Evolutionary conservation across 2,797 vertebrate genomes (phyloP).

Genomic region (Sphaeramia orbicularis): DNA sequence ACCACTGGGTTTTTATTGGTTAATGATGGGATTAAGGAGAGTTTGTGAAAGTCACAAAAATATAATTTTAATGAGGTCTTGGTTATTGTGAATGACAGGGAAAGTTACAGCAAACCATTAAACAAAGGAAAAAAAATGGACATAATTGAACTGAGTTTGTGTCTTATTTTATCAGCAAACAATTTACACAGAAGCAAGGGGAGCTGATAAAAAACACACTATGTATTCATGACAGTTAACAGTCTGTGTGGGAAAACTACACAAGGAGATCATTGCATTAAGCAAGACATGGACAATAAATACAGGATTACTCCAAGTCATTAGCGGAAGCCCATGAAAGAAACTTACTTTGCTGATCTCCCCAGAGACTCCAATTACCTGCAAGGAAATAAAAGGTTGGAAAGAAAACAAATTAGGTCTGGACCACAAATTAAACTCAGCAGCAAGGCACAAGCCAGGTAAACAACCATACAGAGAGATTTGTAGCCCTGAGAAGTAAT

Average conservation of each 20-base stretch:
- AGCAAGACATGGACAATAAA: conserved; percentile 54
- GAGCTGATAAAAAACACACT: conserved; percentile 6
- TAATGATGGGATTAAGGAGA: background rate
- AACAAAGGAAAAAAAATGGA: background rate
- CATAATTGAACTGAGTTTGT: too few relatives aligned
- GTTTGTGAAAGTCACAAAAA: background rate
- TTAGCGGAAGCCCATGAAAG: conserved; percentile 53
- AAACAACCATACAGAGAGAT: conserved; percentile 38
- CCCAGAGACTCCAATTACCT: conserved; percentile 99
- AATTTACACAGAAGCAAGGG: background rate
- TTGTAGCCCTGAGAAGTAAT: conserved; percentile 12
- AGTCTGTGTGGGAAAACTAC: conserved; percentile 36
- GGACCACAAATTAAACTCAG: conserved; percentile 37
- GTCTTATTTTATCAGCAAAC: too few relatives aligned
- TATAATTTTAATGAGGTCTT: background rate
- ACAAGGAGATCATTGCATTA: conserved; percentile 53
- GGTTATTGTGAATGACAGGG: background rate
- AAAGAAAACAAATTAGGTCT: conserved; percentile 48
- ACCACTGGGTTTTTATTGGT: too few relatives aligned
- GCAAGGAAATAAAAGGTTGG: conserved; percentile 64
- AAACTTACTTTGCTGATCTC: conserved; percentile 98
- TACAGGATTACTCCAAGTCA: conserved; percentile 46
- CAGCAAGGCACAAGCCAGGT: conserved; percentile 19
- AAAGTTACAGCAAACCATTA: background rate
- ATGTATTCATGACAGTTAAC: conserved; percentile 35